Percentiles rank a stretch among this genome's conserved stretches.
Conservation (phyloP, 2,888 invertebrate genomes). For the Cantharis rufa region DNA sequence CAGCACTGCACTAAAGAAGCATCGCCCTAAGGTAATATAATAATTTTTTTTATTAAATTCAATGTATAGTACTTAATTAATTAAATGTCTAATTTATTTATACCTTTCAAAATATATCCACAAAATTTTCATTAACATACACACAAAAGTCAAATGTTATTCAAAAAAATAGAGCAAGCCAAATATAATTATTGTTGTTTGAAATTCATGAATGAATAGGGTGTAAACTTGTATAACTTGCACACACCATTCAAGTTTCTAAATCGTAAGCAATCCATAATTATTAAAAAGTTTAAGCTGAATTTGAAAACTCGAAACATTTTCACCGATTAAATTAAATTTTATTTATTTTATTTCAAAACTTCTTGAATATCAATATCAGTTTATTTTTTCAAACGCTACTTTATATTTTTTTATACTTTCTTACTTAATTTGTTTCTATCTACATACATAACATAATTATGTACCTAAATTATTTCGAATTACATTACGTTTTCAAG, state of each 20-base stretch:
- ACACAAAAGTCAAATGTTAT: neutral
- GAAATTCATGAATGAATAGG: neutral
- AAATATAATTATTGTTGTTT: neutral
- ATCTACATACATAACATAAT: too few relatives aligned
- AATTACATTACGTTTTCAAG: too few relatives aligned
- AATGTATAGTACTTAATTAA: neutral
- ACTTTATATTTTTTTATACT: neutral
- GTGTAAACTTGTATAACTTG: neutral
- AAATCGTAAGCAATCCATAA: neutral
- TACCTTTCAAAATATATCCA: neutral
- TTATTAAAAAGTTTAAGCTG: neutral
- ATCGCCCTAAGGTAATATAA: constrained; percentile 37
- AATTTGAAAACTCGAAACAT: neutral
- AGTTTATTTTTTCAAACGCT: neutral
- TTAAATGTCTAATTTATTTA: neutral
- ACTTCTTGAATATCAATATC: neutral
- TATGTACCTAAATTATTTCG: too few relatives aligned
- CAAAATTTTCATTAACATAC: neutral
- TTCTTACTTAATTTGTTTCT: too few relatives aligned
- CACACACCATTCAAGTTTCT: neutral
- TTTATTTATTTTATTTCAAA: neutral
- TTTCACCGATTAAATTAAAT: neutral
- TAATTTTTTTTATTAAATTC: constrained; percentile 11
- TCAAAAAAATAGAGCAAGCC: neutral
- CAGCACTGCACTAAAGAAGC: constrained; percentile 38